Base-by-base conservation (phyloP, 2,888 invertebrate species). In the Gymnocheta viridis region DNA sequence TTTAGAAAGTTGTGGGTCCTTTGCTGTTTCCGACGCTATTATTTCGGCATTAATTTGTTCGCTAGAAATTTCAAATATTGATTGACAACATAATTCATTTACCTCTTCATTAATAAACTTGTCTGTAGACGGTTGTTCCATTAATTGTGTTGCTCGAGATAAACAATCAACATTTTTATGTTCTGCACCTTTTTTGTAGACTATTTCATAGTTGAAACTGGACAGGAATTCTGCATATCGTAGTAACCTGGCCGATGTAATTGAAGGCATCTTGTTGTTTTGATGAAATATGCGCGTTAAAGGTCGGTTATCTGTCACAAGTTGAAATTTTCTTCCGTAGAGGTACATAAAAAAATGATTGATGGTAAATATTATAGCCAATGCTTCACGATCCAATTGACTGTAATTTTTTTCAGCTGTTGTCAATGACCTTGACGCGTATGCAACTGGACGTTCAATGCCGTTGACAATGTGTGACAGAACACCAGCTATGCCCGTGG, bases 401-500 rank as follows among this genome's bases (percentile, higher is more conserved):
- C 66, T 70, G 22, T 85, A 85, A 17, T 85, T 84, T 32, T 35
- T 41, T 49, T 85, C 84, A 29, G 74, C 66, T 41, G 67, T 7
- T n/a, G 76, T 80, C 24, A 85, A 79, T 27, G 85, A 80, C n/a
- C n/a, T n/a, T n/a, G n/a, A n/a, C n/a, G n/a, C n/a, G n/a, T n/a
- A n/a, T n/a, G n/a, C n/a, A n/a, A n/a, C n/a, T n/a, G n/a, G n/a
- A n/a, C n/a, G n/a, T n/a, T n/a, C n/a, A n/a, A n/a, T n/a, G n/a
- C n/a, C n/a, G n/a, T n/a, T n/a, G n/a, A n/a, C n/a, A n/a, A n/a
- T n/a, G n/a, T n/a, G n/a, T n/a, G n/a, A n/a, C n/a, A n/a, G n/a
- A n/a, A n/a, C n/a, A n/a, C n/a, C n/a, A n/a, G n/a, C n/a, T n/a
- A n/a, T n/a, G n/a, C n/a, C n/a, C n/a, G n/a, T n/a, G n/a, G n/a